These are phyloP conservation scores for Pogonocherus hispidulus DNA, from an alignment of 2,888 invertebrate genomes.

Conservation along the genomic window DNA sequence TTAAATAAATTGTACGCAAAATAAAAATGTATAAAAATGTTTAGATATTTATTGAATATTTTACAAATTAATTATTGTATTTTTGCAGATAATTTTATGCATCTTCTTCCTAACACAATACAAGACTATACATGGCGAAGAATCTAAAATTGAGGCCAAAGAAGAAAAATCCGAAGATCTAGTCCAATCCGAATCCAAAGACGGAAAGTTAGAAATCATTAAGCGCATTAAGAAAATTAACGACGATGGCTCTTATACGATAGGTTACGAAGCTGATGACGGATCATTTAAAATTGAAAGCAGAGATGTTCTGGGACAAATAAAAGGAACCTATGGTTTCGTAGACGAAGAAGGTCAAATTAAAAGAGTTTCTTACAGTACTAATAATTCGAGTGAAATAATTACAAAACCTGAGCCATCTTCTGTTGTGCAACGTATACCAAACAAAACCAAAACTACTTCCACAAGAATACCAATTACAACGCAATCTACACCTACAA, in stretches of 20 bases:
- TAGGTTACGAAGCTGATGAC: slow-evolving; percentile 88
- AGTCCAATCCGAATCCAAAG: slow-evolving; percentile 76
- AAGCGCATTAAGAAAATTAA: slow-evolving; percentile 86
- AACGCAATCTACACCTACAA: slow-evolving; percentile 72
- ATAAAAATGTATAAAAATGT: too few relatives aligned
- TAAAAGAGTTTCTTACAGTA: slow-evolving; percentile 83
- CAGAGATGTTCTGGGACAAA: slow-evolving; percentile 82
- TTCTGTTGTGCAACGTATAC: slow-evolving; percentile 65
- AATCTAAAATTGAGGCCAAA: slow-evolving; percentile 38
- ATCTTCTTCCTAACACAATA: slow-evolving; percentile 26
- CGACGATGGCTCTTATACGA: slow-evolving; percentile 87
- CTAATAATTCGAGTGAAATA: slow-evolving; percentile 71
- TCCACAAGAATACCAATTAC: slow-evolving; percentile 66
- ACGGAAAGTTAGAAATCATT: slow-evolving; percentile 82
- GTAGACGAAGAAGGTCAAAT: slow-evolving; percentile 83
- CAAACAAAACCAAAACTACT: slow-evolving; percentile 64
- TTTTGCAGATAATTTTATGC: slow-evolving; percentile 38
- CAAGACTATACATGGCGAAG: slow-evolving; percentile 12
- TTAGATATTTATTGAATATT: too few relatives aligned
- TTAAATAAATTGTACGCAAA: too few relatives aligned
- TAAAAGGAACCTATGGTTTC: slow-evolving; percentile 88
- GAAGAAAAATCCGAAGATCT: slow-evolving; percentile 70
- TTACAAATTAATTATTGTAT: neutral
- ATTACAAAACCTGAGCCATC: slow-evolving; percentile 65
- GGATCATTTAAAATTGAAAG: slow-evolving; percentile 90